A percentile compares a stretch with the other conserved stretches of the same genome.
These are phyloP conservation scores for Sarotherodon lohbergeri DNA, from an alignment of 2,113 vertebrate genomes.

Conservation along the genomic window DNA sequence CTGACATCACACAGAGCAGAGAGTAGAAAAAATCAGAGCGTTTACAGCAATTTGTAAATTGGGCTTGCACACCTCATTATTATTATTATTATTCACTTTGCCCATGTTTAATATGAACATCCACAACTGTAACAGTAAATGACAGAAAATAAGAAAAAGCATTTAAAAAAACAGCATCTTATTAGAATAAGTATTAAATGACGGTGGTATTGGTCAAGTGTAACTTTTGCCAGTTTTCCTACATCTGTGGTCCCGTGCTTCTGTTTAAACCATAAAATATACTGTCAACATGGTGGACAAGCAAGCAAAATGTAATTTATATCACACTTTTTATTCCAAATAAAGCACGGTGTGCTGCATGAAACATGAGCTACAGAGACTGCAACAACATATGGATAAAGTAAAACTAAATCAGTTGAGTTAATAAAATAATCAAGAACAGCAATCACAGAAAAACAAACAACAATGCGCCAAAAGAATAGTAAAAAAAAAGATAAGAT, in stretches of 20 bases:
- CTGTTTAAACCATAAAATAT: background rate
- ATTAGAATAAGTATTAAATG: background rate
- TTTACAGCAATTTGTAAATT: background rate
- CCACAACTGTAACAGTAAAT: background rate
- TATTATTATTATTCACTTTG: background rate
- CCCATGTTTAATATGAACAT: background rate
- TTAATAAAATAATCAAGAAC: background rate
- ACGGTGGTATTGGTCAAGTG: rapidly evolving
- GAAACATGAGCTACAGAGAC: background rate
- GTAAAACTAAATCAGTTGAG: background rate
- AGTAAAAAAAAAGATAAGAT: background rate
- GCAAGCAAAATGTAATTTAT: background rate
- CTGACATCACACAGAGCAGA: background rate
- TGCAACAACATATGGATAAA: background rate
- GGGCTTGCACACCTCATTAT: background rate
- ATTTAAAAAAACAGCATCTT: background rate
- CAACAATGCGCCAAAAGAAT: background rate
- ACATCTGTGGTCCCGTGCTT: rapidly evolving
- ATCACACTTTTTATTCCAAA: background rate
- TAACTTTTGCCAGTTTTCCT: background rate
- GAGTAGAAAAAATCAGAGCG: background rate
- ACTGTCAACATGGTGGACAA: background rate
- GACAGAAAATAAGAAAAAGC: background rate
- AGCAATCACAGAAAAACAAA: background rate
- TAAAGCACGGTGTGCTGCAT: background rate